These are phyloP conservation scores for Globodera rostochiensis DNA, from an alignment of 1,140 invertebrate species.

Conservation along the genomic window DNA sequence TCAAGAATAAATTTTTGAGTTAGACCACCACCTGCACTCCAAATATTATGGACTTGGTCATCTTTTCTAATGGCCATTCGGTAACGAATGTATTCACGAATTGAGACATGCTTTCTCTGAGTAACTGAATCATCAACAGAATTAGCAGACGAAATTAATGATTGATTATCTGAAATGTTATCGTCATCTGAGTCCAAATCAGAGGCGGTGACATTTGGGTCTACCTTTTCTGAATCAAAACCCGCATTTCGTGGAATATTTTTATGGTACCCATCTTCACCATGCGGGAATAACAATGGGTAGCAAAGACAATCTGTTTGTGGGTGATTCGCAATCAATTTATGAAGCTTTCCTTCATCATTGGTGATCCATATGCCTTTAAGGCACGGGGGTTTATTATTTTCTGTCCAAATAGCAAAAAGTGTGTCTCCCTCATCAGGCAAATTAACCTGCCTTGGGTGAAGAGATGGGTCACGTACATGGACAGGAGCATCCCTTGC, in stretches of 20 bases:
- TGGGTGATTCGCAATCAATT: neutral
- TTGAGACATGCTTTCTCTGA: neutral
- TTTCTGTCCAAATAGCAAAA: neutral
- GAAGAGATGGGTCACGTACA: neutral
- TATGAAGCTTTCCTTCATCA: neutral
- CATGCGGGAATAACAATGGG: neutral
- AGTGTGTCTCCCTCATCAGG: neutral
- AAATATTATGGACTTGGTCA: neutral
- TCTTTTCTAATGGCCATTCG: neutral
- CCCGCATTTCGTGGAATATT: neutral
- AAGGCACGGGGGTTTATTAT: neutral
- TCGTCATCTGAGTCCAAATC: neutral
- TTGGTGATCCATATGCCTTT: neutral
- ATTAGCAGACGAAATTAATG: no score
- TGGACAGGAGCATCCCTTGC: no score
- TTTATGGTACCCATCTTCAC: neutral
- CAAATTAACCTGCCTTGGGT: neutral
- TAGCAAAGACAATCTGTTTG: neutral
- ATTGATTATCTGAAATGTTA: neutral
- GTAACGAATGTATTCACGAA: slow-evolving; percentile 6
- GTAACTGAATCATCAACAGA: neutral
- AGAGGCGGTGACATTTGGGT: no score
- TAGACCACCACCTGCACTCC: neutral
- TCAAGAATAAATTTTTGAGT: slow-evolving; percentile 1
- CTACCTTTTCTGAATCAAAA: neutral